phyloP scores from a whole-genome alignment of 2,113 vertebrate species.

The Xyliphius kryptos region DNA sequence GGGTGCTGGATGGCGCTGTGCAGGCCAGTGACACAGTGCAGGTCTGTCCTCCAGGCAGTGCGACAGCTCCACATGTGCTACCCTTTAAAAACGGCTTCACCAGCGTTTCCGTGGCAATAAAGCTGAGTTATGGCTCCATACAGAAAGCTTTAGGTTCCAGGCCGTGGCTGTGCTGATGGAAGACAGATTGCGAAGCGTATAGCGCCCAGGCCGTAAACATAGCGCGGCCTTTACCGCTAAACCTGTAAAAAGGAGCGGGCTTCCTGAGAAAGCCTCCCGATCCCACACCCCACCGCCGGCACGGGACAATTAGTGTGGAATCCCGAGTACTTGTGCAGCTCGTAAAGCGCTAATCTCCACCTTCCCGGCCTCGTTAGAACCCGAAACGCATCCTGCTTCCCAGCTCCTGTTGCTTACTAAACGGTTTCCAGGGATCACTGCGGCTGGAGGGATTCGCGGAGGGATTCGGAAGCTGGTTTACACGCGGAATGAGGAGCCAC shows the following conservation, averaged over 20 bases:
- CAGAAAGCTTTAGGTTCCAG: too few relatives aligned
- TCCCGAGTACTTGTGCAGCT: conserved; percentile 53
- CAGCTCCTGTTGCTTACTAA: conserved; percentile 15
- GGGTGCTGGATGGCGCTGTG: too few relatives aligned
- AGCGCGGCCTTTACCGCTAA: background rate
- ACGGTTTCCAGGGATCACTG: conserved; percentile 2
- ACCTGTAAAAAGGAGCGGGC: conserved; percentile 7
- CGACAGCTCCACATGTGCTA: too few relatives aligned
- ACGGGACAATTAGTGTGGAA: conserved; percentile 51
- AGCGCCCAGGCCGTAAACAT: background rate
- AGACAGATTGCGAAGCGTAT: background rate
- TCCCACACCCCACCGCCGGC: conserved; percentile 35
- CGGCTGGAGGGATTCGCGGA: background rate
- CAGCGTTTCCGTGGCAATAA: too few relatives aligned
- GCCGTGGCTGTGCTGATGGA: too few relatives aligned
- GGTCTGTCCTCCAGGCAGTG: too few relatives aligned
- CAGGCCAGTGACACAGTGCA: too few relatives aligned
- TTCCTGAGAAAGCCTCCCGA: background rate
- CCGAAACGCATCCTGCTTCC: conserved; percentile 17
- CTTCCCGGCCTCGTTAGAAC: conserved; percentile 59
- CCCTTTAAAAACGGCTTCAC: too few relatives aligned
- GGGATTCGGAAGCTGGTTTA: background rate
- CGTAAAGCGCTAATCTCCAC: conserved; percentile 56
- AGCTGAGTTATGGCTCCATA: too few relatives aligned
- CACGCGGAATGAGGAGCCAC: conserved; percentile 2